These are phyloP conservation scores for Stenolophus ochropezus DNA, from an alignment of 2,888 invertebrate species.

Conservation along the genomic window DNA sequence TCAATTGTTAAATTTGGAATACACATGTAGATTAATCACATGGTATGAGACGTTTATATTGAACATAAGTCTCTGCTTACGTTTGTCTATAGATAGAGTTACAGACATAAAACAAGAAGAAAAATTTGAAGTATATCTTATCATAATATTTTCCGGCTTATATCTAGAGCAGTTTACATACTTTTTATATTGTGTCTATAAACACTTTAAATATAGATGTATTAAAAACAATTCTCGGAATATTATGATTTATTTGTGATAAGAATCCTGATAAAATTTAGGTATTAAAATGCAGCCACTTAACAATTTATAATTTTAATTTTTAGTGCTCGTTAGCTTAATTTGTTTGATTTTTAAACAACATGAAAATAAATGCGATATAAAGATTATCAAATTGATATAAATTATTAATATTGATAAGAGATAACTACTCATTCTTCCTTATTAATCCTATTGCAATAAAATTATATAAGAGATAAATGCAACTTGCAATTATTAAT, in stretches of 20 bases:
- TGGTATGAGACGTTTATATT: too few species aligned
- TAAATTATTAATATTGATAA: too few species aligned
- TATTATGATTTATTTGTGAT: neutral
- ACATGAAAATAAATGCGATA: neutral
- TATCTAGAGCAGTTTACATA: slow-evolving; percentile 2
- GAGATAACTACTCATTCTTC: too few species aligned
- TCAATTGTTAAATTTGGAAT: neutral
- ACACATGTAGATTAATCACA: neutral
- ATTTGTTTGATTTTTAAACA: neutral
- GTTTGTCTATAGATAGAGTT: neutral
- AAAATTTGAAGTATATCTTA: slow-evolving; percentile 6
- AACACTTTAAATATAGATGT: slow-evolving; percentile 29
- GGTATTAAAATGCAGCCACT: neutral
- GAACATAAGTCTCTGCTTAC: too few species aligned
- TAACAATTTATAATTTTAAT: neutral
- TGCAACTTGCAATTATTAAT: too few species aligned
- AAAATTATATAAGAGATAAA: too few species aligned
- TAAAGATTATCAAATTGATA: too few species aligned
- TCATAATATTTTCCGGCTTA: neutral
- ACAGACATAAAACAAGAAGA: neutral
- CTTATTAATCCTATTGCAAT: too few species aligned
- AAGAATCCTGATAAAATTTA: neutral
- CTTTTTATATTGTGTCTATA: neutral
- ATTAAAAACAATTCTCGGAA: slow-evolving; percentile 2
- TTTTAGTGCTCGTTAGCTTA: neutral